Evolutionary conservation across 2,113 vertebrate species (phyloP).

Genomic region (Charina bottae): DNA sequence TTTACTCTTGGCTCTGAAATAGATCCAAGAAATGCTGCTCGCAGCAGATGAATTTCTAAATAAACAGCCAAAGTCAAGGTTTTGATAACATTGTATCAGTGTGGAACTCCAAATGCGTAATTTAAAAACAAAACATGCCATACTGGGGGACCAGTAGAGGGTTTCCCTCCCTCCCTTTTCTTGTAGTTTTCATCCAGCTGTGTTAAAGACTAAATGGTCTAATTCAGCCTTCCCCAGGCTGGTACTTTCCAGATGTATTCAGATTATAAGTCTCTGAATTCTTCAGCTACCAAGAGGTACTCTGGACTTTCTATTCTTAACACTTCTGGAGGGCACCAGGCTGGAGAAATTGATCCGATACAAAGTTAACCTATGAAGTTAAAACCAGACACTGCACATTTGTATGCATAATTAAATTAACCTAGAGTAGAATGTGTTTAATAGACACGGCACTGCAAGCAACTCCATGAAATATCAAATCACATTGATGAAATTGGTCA

Average conservation of each 20-base stretch:
- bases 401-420: neutral
- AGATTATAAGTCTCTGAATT: neutral
- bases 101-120: constrained; percentile 37
- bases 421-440: neutral
- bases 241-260: neutral
- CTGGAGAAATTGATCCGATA: neutral
- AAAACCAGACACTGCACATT: neutral
- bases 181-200: constrained; percentile 1
- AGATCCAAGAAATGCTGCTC: constrained; percentile 52
- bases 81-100: constrained; percentile 55
- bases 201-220: neutral
- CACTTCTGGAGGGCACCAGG: neutral
- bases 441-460: neutral
- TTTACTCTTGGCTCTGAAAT: constrained; percentile 47
- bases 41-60: constrained; percentile 51
- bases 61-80: constrained; percentile 61
- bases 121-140: constrained; percentile 37
- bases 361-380: neutral
- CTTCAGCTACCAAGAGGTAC: neutral
- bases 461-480: constrained; percentile 1
- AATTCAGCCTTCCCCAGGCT: neutral
- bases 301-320: neutral
- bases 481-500: neutral
- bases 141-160: constrained; percentile 17
- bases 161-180: neutral